Conservation (phyloP, 2,888 invertebrate genomes). For the Uloborus plumipes region DNA sequence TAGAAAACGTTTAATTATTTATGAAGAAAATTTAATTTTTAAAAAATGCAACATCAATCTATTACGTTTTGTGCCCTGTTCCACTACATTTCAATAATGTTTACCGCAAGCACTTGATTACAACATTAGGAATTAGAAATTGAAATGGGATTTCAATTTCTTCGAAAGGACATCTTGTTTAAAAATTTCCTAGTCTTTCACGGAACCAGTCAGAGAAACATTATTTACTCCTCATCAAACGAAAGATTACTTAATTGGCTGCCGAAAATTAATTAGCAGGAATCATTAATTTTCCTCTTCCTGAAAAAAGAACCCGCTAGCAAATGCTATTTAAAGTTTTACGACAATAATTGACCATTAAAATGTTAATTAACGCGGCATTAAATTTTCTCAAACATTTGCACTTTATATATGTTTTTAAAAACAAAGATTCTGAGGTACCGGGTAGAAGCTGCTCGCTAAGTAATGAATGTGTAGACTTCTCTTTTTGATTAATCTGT, state of each 20-base stretch:
- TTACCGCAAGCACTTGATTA: background rate
- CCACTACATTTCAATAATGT: too few relatives aligned
- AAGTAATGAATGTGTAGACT: slow-evolving; percentile 45
- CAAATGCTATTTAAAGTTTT: slow-evolving; percentile 45
- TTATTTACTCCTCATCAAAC: slow-evolving; percentile 19
- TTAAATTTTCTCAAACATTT: slow-evolving; percentile 44
- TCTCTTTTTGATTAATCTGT: slow-evolving; percentile 12
- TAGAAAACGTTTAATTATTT: too few relatives aligned
- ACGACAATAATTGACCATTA: slow-evolving; percentile 47
- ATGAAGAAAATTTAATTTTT: too few relatives aligned
- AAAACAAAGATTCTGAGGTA: background rate
- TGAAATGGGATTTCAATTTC: too few relatives aligned
- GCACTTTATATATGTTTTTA: slow-evolving; percentile 30
- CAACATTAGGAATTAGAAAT: background rate
- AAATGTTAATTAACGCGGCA: slow-evolving; percentile 51
- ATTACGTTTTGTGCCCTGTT: too few relatives aligned
- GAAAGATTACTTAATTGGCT: slow-evolving; percentile 46
- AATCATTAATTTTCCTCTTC: slow-evolving; percentile 40
- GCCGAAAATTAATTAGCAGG: slow-evolving; percentile 53
- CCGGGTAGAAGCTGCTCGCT: background rate
- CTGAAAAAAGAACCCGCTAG: slow-evolving; percentile 1
- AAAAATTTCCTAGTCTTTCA: background rate
- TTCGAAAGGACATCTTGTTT: too few relatives aligned
- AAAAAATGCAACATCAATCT: too few relatives aligned
- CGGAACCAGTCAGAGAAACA: slow-evolving; percentile 11